Conservation (phyloP, 2,797 vertebrate species). For the Lagodon rhomboides region DNA sequence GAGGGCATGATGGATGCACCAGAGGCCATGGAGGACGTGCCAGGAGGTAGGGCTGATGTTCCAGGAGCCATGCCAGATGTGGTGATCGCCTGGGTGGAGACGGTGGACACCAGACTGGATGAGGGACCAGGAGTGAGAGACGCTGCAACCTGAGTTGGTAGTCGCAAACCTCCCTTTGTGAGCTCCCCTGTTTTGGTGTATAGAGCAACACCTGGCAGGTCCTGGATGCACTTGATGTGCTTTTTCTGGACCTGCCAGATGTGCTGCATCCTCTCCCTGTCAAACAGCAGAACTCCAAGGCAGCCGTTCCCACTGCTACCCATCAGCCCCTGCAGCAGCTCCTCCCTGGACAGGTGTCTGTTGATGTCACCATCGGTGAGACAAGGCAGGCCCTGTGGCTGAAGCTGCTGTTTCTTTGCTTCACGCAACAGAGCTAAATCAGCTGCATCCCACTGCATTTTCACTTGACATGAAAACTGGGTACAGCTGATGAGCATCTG, state of each 20-base stretch:
- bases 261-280: too few relatives aligned
- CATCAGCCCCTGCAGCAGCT: too few relatives aligned
- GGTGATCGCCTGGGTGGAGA: too few relatives aligned
- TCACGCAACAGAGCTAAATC: not conserved
- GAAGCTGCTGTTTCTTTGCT: constrained; percentile 28
- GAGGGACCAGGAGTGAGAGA: too few relatives aligned
- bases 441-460: constrained; percentile 17
- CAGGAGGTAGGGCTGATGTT: too few relatives aligned
- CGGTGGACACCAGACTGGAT: too few relatives aligned
- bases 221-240: constrained; percentile 48
- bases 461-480: constrained; percentile 17
- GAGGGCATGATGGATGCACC: too few relatives aligned
- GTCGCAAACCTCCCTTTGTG: constrained; percentile 7
- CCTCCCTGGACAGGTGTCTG: constrained; percentile 11
- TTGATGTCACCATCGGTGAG: not conserved
- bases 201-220: constrained; percentile 31
- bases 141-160: not conserved
- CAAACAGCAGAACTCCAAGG: too few relatives aligned
- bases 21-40: too few relatives aligned
- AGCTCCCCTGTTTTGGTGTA: constrained; percentile 11
- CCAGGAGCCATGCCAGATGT: too few relatives aligned
- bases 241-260: too few relatives aligned
- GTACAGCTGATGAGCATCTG: constrained; percentile 25
- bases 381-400: not conserved
- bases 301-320: too few relatives aligned